Base-by-base conservation (phyloP, 2,113 vertebrate genomes). In the Shinisaurus crocodilurus region DNA sequence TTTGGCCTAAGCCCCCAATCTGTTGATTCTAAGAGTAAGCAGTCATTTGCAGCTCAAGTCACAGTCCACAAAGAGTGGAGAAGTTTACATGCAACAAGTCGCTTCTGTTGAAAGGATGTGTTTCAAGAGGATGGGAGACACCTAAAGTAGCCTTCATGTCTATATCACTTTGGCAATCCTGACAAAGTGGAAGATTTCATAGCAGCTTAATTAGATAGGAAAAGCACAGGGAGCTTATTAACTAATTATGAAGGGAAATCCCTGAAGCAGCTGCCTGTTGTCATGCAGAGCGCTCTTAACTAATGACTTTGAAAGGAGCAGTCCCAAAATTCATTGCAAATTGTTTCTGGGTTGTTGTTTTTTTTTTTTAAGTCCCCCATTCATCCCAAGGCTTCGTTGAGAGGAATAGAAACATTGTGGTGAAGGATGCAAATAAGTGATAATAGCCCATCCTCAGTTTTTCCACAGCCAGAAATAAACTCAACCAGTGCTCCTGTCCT, bases 191-290 rank as follows among this genome's bases (percentile, higher is more conserved):
- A 93, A 94, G 90, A n/a, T 34, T 80, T 76, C 85, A 87, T 20
- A 60, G n/a, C 37, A 27, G 37, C 89, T 89, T 93, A 95, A 96
- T 95, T 90, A 94, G 92, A 81, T 65, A 92, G 84, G 91, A 90
- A 95, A 96, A 93, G 60, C 86, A 94, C 94, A 94, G 91, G 88
- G 90, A 94, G 82, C 83, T 95, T 90, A 92, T 95, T 93, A 95
- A 94, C 90, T 95, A 95, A 95, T 96, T 95, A 96, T 1, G 0
- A 91, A 91, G 95, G 92, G 90, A 95, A 95, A 91, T 95, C 95
- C 95, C 93, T 87, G 89, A 93, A 95, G 95, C 95, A 94, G 95
- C 92, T 95, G 95, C 92, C 84, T 94, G 87, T 93, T 92, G 0
- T 91, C 94, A 94, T 92, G 1, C 81, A 82, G 45, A 93, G 93